Base-by-base conservation (phyloP, 2,888 invertebrate genomes). In the Encarsia formosa region DNA sequence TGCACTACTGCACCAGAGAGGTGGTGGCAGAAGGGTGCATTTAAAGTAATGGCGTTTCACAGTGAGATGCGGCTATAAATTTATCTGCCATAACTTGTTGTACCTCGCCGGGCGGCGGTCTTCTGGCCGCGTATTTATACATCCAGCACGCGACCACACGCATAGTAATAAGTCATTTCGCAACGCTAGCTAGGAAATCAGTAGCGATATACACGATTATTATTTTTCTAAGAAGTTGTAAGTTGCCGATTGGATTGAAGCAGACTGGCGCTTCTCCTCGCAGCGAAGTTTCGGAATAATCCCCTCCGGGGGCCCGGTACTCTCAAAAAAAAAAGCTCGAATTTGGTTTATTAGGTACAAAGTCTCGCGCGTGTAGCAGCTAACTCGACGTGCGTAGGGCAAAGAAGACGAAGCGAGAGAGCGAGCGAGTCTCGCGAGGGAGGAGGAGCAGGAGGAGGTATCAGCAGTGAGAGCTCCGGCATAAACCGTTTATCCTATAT, bases 81-180 rank as follows among this genome's bases (percentile, higher is more conserved):
- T 74, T 73, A 74, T 74, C 73, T 71, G 73, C 72, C 73, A 73
- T 73, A 74, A 74, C 73, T 74, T 74, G 73, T 73, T 73, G 72
- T 71, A 70, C 69, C n/a, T n/a, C n/a, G n/a, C n/a, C n/a, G n/a
- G n/a, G 73, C 65, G 66, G 68, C 67, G n/a, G n/a, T 69, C 67
- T 71, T 71, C 70, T 71, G n/a, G n/a, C n/a, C 72, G 71, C 68
- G 71, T 73, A 72, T 71, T 73, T 73, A 70, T 73, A 72, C 65
- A 68, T 70, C 65, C 67, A 70, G 69, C 70, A 67, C 67, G 40
- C 67, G 68, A 58, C 61, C 57, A 60, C 57, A 57, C 57, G 52
- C 54, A 19, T 59, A 60, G 59, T 52, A n/a, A n/a, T n/a, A n/a
- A n/a, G n/a, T n/a, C n/a, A n/a, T n/a, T n/a, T n/a, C n/a, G n/a